Evolutionary conservation across 2,113 vertebrate genomes (phyloP).

Genomic region (Ctenodactylus gundi): DNA sequence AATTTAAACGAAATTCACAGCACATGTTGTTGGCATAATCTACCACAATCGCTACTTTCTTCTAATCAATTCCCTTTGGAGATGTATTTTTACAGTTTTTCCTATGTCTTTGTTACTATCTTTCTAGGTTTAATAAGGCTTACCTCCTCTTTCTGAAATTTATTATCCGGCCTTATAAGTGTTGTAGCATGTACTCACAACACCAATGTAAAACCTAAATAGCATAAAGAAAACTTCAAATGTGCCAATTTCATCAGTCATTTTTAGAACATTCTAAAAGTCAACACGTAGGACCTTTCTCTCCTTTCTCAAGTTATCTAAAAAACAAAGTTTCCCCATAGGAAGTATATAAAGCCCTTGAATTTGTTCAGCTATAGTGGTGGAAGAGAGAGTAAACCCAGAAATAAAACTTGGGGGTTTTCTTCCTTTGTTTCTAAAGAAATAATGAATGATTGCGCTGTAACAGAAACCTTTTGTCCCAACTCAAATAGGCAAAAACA

Average conservation of each 20-base stretch:
- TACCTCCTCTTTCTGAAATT: not conserved
- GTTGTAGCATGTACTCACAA: not conserved
- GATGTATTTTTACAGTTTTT: not conserved
- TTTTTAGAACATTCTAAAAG: constrained; percentile 11
- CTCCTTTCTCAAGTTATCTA: not conserved
- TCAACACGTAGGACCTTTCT: not conserved
- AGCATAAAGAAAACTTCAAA: not conserved
- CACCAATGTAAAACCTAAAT: not conserved
- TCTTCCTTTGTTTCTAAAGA: constrained; percentile 12
- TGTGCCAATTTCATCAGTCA: not conserved
- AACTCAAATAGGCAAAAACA: constrained; percentile 42
- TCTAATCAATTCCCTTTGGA: not conserved
- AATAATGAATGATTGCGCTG: constrained; percentile 41
- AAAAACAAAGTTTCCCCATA: not conserved
- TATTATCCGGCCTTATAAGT: not conserved
- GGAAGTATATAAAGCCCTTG: not conserved
- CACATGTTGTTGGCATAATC: not conserved
- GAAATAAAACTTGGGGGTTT: not conserved
- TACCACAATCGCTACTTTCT: not conserved
- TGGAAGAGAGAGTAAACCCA: not conserved
- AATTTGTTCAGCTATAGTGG: not conserved
- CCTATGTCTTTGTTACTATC: not conserved
- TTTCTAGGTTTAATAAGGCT: not conserved
- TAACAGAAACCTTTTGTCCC: constrained; percentile 53
- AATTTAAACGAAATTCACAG: not conserved